Conservation (phyloP, 1,140 invertebrate species). For the Aporrectodea caliginosa region DNA sequence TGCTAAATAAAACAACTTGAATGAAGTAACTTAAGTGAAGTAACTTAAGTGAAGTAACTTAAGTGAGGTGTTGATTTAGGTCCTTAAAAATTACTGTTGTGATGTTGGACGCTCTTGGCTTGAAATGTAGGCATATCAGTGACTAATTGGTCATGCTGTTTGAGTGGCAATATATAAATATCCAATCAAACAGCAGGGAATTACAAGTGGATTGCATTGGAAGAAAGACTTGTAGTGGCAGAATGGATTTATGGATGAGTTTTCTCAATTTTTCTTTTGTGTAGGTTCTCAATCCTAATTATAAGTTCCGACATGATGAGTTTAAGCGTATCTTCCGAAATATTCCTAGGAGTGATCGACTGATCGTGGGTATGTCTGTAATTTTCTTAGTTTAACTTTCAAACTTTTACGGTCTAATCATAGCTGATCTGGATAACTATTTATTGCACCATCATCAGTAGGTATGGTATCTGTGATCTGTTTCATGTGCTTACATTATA, state of each 20-base stretch:
- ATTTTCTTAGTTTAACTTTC: not conserved
- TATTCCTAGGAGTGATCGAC: slow-evolving; percentile 78
- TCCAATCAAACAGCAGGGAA: not conserved
- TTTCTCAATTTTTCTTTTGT: slow-evolving; percentile 12
- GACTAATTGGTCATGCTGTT: not conserved
- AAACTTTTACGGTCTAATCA: not conserved
- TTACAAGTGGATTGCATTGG: not conserved
- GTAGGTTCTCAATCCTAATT: slow-evolving; percentile 79
- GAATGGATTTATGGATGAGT: not conserved
- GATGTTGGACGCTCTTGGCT: not conserved
- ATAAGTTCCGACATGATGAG: slow-evolving; percentile 85
- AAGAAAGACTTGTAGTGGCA: not conserved
- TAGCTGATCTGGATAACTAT: not conserved
- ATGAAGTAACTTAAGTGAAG: not conserved
- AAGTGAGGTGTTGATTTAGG: not conserved
- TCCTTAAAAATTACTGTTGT: not conserved
- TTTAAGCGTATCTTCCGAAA: slow-evolving; percentile 90
- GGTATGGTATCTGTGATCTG: not conserved
- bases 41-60: not conserved
- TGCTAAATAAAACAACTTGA: not conserved
- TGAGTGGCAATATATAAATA: not conserved
- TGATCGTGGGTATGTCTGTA: slow-evolving; percentile 73
- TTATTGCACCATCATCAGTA: not conserved
- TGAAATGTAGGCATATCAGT: not conserved
- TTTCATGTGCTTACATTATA: not conserved